Evolutionary conservation across 2,888 invertebrate species (phyloP), one percentile per base, ranked within the genome.

Genomic region (Phengaris arion): DNA sequence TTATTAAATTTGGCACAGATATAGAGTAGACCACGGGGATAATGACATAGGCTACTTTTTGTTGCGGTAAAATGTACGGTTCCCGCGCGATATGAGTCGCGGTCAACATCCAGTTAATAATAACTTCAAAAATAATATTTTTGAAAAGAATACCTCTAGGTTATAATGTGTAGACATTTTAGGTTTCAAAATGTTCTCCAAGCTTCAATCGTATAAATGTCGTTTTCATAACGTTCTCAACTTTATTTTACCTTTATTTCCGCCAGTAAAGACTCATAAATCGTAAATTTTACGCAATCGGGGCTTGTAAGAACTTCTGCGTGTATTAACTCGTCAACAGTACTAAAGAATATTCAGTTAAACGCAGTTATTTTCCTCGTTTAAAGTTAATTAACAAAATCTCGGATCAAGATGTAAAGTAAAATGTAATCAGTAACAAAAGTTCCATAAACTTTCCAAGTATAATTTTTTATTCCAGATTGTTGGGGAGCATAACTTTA

Each of bases 371-470:
- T 51, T 70, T 48, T 51, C 70, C 22, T 15, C 70, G 15, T 51
- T 70, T 22, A 70, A 69, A 51, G 22, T 51, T 70, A 70, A 70
- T 51, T 70, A 51, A 3, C 35, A 35, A 70, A 70, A 15, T 6
- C 22, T 51, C 15, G 10, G 70, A 48, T 51, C 15, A 10, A 9
- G 15, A 64, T 22, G 35, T 64, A 64, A 51, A 48, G 8, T 70
- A 22, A 51, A 51, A 70, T 70, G 70, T 48, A 70, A 69, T 69
- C 15, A 46, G 69, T 45, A n/a, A 48, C 69, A 68, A 46, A 70
- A 70, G 51, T 70, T 70, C 22, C 15, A 70, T 45, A 6, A 69
- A 70, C 51, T 70, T 69, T 15, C 13, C 8, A 46, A 48, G 5
- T 51, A 22, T 22, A 51, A 69, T 48, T 69, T 22, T 10, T 12